phyloP scores from a whole-genome alignment of 2,888 invertebrate species.

The Epirrhoe tristata region DNA sequence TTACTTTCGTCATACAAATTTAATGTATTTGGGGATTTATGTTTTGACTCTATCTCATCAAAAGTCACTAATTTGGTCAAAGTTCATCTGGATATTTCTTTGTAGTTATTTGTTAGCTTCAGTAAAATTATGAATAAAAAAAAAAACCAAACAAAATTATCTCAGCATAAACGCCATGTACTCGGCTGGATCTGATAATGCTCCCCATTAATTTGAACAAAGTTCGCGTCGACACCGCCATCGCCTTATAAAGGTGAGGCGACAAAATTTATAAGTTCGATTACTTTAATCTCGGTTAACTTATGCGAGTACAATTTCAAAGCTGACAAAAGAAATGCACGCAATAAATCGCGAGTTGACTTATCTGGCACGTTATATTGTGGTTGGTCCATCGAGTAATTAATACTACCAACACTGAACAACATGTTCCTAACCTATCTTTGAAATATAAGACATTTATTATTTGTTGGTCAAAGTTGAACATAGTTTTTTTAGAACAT shows the following conservation, averaged over 20 bases:
- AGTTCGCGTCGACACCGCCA: conserved; percentile 84
- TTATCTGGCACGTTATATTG: conserved; percentile 82
- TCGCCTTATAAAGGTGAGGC: conserved; percentile 84
- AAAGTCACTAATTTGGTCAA: no score
- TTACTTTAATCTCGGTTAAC: conserved; percentile 85
- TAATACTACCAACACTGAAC: conserved; percentile 52
- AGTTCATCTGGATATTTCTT: no score
- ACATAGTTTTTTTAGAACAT: no score
- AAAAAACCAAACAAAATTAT: conserved; percentile 80
- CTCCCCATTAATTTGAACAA: conserved; percentile 83
- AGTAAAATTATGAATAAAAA: conserved; percentile 58
- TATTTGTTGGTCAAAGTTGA: no score
- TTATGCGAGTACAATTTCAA: conserved; percentile 86
- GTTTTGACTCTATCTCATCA: no score
- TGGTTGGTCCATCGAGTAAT: conserved; percentile 53
- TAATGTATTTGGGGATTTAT: no score
- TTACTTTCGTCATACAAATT: no score
- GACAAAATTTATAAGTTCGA: conserved; percentile 86
- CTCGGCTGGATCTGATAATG: conserved; percentile 84
- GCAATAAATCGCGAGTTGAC: conserved; percentile 78
- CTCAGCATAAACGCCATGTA: conserved; percentile 85
- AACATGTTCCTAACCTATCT: neutral
- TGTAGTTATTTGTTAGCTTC: neutral
- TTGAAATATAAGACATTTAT: no score
- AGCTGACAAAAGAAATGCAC: conserved; percentile 86